Percentiles rank a stretch among this genome's conserved stretches.
Conservation (phyloP, 2,113 vertebrate genomes). For the Dromiciops gliroides region DNA sequence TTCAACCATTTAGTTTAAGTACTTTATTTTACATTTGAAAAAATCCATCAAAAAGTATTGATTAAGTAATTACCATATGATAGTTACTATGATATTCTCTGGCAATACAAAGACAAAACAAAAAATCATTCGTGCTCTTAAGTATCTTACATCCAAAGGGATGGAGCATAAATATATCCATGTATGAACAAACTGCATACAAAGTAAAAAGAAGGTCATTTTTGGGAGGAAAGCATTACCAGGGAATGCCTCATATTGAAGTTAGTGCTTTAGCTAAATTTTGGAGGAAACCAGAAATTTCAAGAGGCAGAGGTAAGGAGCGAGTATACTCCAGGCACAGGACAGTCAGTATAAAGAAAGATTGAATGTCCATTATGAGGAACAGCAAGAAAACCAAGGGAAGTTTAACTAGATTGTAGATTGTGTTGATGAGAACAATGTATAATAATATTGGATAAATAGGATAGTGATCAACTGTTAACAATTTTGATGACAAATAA, state of each 20-base stretch:
- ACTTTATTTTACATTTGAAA: background rate
- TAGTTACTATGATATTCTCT: background rate
- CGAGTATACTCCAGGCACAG: accelerated
- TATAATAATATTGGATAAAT: too few relatives aligned
- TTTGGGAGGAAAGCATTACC: background rate
- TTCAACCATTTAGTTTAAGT: background rate
- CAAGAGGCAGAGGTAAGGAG: too few relatives aligned
- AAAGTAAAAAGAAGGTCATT: background rate
- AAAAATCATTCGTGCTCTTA: background rate
- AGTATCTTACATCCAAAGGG: background rate
- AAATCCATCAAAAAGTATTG: background rate
- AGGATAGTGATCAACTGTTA: too few relatives aligned
- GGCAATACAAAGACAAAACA: background rate
- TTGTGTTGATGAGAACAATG: too few relatives aligned
- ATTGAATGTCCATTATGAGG: too few relatives aligned
- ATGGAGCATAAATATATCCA: background rate
- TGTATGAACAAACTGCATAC: background rate
- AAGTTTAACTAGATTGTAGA: too few relatives aligned
- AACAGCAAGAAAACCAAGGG: too few relatives aligned
- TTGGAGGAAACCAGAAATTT: too few relatives aligned
- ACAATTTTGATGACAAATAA: too few relatives aligned
- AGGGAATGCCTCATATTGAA: too few relatives aligned
- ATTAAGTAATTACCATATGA: background rate
- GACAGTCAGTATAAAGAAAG: too few relatives aligned
- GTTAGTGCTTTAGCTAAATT: too few relatives aligned